These are phyloP conservation scores for Passerina amoena DNA, from an alignment of 2,113 vertebrate genomes.

Conservation along the genomic window DNA sequence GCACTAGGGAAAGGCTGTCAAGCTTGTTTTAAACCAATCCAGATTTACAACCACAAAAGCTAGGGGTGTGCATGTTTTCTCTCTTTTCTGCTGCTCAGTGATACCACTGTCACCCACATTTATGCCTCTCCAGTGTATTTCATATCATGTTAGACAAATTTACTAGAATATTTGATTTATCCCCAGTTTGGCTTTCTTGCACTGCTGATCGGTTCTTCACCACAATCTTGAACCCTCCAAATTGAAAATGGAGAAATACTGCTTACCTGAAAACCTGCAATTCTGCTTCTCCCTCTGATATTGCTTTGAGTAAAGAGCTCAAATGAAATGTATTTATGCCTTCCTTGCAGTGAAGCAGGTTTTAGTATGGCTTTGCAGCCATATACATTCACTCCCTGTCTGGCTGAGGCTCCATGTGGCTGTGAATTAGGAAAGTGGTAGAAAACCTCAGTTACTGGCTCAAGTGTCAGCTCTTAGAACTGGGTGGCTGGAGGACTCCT, in stretches of 20 bases:
- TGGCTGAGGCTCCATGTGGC: neutral
- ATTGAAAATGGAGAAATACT: slow-evolving; percentile 10
- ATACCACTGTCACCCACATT: neutral
- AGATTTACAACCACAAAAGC: neutral
- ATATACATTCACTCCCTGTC: neutral
- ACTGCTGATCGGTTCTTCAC: neutral
- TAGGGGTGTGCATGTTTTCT: neutral
- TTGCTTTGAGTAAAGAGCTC: neutral
- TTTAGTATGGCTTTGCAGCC: neutral
- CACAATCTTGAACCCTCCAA: neutral
- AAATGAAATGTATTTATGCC: neutral
- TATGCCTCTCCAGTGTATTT: neutral
- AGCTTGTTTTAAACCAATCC: neutral
- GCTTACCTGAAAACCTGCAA: slow-evolving; percentile 55
- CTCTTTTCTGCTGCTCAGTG: neutral
- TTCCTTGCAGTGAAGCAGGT: neutral
- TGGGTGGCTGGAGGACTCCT: neutral
- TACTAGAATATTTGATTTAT: slow-evolving; percentile 1
- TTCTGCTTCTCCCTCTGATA: slow-evolving; percentile 4
- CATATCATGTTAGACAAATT: neutral
- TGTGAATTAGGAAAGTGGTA: neutral
- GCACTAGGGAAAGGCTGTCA: neutral
- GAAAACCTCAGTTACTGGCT: neutral
- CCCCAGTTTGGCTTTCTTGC: neutral
- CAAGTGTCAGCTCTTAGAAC: neutral